Evolutionary conservation across 2,113 vertebrate genomes (phyloP), one percentile per base, ranked within the genome.

Genomic region (Pagrus major): DNA sequence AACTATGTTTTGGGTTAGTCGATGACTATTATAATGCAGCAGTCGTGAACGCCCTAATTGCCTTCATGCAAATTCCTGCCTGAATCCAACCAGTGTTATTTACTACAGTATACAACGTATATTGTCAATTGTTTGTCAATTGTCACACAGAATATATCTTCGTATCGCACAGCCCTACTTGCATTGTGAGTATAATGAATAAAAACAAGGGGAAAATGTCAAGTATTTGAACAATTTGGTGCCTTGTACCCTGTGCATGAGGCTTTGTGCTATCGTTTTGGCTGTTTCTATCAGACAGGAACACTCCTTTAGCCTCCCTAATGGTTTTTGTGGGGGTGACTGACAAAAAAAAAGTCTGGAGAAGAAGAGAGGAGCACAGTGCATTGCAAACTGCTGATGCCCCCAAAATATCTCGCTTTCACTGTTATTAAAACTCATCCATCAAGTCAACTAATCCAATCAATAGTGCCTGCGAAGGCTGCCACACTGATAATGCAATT

Each of bases 381-480:
- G 59, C 55, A 69, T 75, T 76, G 54, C 76, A 70, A 80, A 86
- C 64, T 78, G 64, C 86, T 85, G 88, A 91, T 83, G 31, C 71
- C 77, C 52, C 67, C 64, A 85, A 88, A 91, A 85, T 79, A 78
- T 85, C 56, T 66, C 27, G 23, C 82, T 87, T 83, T 81, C 73
- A 74, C 81, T 67, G 55, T 90, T 91, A 93, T 92, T 91, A 94
- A 92, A 90, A 84, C 61, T 77, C 82, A 83, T 87, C 90, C 85
- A 90, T 89, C 89, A 88, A 85, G 76, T 73, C 76, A 82, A 88
- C 67, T 84, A 87, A 89, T 85, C 71, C 71, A 88, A 85, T 91
- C 86, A 89, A 88, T 87, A 83, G 66, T 52, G 70, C 72, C 76
- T 35, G 54, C 81, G 68, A 71, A 71, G 68, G 74, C 79, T 75